A percentile compares a stretch with the other conserved stretches of the same genome.
These are phyloP conservation scores for Myopa testacea DNA, from an alignment of 2,888 invertebrate species.

Conservation along the genomic window DNA sequence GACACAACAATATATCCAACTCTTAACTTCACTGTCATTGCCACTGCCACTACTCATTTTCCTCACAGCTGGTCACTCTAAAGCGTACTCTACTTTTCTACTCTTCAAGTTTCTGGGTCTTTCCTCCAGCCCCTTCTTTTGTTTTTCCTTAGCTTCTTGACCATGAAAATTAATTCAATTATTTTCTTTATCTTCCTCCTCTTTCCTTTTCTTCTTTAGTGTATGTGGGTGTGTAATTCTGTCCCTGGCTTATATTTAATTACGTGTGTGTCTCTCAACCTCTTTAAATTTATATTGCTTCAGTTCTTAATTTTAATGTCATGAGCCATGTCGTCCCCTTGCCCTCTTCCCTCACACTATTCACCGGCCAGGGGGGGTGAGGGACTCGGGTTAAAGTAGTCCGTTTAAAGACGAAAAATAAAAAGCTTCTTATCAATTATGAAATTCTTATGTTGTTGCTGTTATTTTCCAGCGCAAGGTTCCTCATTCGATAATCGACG, in stretches of 20 bases:
- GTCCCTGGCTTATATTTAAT: not conserved
- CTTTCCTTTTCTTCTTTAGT: slow-evolving; percentile 20
- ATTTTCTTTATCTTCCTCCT: slow-evolving; percentile 27
- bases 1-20: too few species aligned
- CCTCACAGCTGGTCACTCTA: too few species aligned
- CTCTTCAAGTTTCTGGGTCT: not conserved
- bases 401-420: not conserved
- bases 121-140: not conserved
- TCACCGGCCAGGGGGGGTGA: too few species aligned
- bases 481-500: not conserved
- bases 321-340: too few species aligned
- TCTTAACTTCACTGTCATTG: too few species aligned
- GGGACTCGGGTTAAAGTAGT: too few species aligned
- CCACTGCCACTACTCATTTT: too few species aligned
- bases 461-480: not conserved
- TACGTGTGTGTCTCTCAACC: not conserved
- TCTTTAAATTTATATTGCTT: slow-evolving; percentile 21
- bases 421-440: slow-evolving; percentile 16
- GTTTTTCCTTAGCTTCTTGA: slow-evolving; percentile 39
- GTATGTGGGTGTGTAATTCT: slow-evolving; percentile 22
- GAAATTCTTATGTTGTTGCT: not conserved
- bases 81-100: not conserved
- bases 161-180: slow-evolving; percentile 50
- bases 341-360: too few species aligned
- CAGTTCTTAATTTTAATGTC: not conserved